Conservation (phyloP, 2,888 invertebrate genomes). For the Drosophila anceps region DNA sequence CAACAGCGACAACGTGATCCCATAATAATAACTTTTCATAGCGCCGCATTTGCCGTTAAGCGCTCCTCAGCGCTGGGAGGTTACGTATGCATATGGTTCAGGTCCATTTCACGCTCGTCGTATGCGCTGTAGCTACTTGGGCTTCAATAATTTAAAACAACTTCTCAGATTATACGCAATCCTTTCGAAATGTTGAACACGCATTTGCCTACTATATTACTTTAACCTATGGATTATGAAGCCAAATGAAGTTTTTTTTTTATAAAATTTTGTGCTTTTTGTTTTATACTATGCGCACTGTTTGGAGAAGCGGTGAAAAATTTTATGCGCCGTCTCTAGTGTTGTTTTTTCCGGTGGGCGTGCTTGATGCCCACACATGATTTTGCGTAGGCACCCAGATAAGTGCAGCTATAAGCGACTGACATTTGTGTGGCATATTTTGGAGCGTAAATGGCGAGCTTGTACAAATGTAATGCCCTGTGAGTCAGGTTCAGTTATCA, state of each 20-base stretch:
- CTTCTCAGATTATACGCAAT: constrained; percentile 27
- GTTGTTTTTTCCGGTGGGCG: not conserved
- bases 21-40: constrained; percentile 73
- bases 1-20: constrained; percentile 42
- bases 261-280: not conserved
- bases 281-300: not conserved
- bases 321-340: constrained; percentile 20
- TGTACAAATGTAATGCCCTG: not conserved
- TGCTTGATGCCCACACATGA: not conserved
- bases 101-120: constrained; percentile 18
- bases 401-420: not conserved
- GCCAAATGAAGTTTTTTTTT: constrained; percentile 38
- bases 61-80: constrained; percentile 24
- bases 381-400: constrained; percentile 44
- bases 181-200: constrained; percentile 37
- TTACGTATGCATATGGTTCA: constrained; percentile 20
- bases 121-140: constrained; percentile 10
- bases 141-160: constrained; percentile 34
- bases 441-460: no score
- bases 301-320: constrained; percentile 28
- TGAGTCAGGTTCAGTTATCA: not conserved
- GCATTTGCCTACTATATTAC: constrained; percentile 10
- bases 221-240: not conserved
- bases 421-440: no score
- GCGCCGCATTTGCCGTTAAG: constrained; percentile 52